phyloP scores from a whole-genome alignment of 2,888 invertebrate genomes.

The Nemapogon koenigi region DNA sequence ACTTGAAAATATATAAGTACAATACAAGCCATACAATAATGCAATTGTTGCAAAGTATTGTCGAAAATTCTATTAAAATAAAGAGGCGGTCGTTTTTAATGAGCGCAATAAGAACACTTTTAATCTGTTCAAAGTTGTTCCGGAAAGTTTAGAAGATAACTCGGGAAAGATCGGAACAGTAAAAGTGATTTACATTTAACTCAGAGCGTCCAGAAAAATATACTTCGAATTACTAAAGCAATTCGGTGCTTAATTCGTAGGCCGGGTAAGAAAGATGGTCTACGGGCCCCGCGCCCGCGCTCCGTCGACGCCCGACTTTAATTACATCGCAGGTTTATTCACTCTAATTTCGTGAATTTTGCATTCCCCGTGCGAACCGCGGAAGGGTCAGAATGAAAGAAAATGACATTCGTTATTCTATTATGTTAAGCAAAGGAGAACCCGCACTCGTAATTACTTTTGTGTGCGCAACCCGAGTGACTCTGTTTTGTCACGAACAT shows the following conservation, averaged over 20 bases:
- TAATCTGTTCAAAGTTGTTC: constrained; percentile 5
- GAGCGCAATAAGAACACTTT: constrained; percentile 8
- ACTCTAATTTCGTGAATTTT: constrained; percentile 61
- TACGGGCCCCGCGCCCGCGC: constrained; percentile 34
- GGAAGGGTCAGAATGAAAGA: constrained; percentile 61
- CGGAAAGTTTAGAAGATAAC: constrained; percentile 1
- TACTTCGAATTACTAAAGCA: constrained; percentile 60
- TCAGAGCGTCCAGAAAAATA: constrained; percentile 49
- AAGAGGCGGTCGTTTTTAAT: constrained; percentile 1
- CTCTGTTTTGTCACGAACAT: constrained; percentile 25
- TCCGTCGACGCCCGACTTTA: constrained; percentile 45
- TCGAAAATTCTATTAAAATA: not conserved
- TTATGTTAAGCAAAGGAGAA: constrained; percentile 52
- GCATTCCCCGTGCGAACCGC: constrained; percentile 60
- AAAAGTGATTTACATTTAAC: constrained; percentile 61
- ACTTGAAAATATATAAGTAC: no score
- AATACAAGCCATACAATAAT: no score
- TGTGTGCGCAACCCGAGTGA: constrained; percentile 27
- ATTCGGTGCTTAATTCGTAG: constrained; percentile 63
- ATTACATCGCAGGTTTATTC: constrained; percentile 61
- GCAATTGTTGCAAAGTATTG: no score
- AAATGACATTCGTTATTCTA: constrained; percentile 65
- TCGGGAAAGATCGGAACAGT: constrained; percentile 40
- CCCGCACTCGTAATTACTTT: constrained; percentile 49
- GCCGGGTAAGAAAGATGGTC: constrained; percentile 60